Conservation (phyloP, 1,140 invertebrate genomes). For the Dendroctonus valens region DNA sequence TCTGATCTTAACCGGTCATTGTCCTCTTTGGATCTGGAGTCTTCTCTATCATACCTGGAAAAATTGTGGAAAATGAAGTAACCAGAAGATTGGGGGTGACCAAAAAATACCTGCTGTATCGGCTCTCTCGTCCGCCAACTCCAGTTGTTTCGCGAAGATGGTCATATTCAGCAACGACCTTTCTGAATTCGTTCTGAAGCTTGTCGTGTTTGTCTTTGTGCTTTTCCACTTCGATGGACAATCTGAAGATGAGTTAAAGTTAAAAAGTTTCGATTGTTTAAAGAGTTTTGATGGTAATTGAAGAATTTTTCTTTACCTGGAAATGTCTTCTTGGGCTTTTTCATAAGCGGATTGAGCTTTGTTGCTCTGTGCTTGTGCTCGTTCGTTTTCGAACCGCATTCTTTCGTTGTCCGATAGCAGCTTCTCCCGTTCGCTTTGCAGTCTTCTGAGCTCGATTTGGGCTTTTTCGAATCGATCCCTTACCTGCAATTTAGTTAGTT, state of each 20-base stretch:
- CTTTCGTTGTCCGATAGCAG: conserved; percentile 78
- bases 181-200: conserved; percentile 75
- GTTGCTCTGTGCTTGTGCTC: conserved; percentile 76
- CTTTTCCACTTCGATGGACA: conserved; percentile 86
- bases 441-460: conserved; percentile 76
- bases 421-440: conserved; percentile 84
- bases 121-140: conserved; percentile 58
- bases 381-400: conserved; percentile 80
- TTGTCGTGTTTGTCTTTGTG: conserved; percentile 88
- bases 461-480: conserved; percentile 88
- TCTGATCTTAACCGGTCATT: conserved; percentile 78
- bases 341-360: conserved; percentile 82
- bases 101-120: conserved; percentile 65
- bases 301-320: conserved; percentile 55
- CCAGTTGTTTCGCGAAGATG: conserved; percentile 61
- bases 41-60: conserved; percentile 71
- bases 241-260: conserved; percentile 58
- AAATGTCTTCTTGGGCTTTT: conserved; percentile 85
- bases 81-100: background rate
- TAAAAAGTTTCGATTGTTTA: too few species aligned
- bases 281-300: too few species aligned
- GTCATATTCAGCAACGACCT: conserved; percentile 75
- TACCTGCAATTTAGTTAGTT: too few species aligned
- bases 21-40: conserved; percentile 69
- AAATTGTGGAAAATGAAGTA: background rate